phyloP scores from a whole-genome alignment of 2,113 vertebrate genomes.

The Sinocyclocheilus anophthalmus region DNA sequence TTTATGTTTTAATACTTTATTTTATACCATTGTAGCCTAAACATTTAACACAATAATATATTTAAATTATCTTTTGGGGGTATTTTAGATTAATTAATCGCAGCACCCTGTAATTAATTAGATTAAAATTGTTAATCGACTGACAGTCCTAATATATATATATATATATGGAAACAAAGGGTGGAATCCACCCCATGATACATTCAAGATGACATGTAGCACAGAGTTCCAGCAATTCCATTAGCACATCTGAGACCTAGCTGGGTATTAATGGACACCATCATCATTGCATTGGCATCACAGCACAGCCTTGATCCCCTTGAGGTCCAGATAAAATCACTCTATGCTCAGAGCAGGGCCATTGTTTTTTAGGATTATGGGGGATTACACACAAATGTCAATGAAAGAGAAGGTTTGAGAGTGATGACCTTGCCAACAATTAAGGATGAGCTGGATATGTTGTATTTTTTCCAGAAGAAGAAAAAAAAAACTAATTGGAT shows the following conservation, averaged over 20 bases:
- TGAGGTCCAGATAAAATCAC: neutral
- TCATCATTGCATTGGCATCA: neutral
- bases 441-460: conserved; percentile 2
- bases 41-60: no score
- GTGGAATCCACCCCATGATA: no score
- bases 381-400: conserved; percentile 3
- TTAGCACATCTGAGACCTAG: neutral
- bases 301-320: neutral
- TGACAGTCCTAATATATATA: no score
- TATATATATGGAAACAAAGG: no score
- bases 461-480: neutral
- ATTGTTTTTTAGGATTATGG: conserved; percentile 1
- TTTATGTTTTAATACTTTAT: no score
- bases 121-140: no score
- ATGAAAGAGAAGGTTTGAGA: neutral
- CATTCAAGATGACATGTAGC: neutral
- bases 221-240: neutral
- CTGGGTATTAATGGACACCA: neutral
- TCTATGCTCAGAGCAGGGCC: neutral
- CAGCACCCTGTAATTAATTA: no score
- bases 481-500: neutral
- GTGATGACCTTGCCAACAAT: neutral
- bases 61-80: no score
- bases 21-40: no score
- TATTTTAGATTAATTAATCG: no score